phyloP scores from a whole-genome alignment of 64 coral and sea anemone species.

The Montipora foliosa region DNA sequence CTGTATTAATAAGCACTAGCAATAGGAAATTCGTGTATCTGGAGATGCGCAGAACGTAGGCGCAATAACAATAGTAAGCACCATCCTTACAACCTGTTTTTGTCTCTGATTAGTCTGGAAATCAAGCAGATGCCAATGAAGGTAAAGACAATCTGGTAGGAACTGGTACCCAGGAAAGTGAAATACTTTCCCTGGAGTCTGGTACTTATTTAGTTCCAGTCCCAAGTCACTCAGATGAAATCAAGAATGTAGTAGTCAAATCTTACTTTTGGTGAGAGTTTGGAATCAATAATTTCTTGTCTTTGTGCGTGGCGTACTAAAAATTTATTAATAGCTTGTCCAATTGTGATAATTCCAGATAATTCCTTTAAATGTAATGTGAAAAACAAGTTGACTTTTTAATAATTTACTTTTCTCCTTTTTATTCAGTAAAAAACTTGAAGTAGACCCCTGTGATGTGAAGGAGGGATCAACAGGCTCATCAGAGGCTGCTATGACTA shows the following conservation, averaged over 20 bases:
- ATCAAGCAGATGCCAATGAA: not conserved
- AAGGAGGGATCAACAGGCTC: too few species aligned
- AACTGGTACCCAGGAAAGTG: constrained; percentile 4
- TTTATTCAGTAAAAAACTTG: constrained; percentile 28
- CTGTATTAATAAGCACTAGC: too few species aligned
- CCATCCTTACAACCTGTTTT: not conserved
- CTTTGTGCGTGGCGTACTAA: not conserved
- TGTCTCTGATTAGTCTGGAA: not conserved
- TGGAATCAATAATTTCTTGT: not conserved
- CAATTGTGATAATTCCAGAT: not conserved
- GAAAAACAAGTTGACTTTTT: not conserved
- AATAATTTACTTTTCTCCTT: not conserved
- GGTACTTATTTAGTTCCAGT: constrained; percentile 61
- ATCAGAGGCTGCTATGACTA: not conserved
- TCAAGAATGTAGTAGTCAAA: constrained; percentile 63
- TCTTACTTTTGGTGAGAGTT: constrained; percentile 85
- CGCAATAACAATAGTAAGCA: too few species aligned
- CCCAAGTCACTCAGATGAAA: constrained; percentile 43
- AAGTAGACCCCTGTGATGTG: not conserved
- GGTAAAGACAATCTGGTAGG: not conserved
- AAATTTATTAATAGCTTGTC: not conserved
- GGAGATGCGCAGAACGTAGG: too few species aligned
- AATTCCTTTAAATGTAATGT: too few species aligned
- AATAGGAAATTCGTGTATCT: too few species aligned
- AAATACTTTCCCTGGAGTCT: not conserved